Conservation (phyloP, 2,888 invertebrate species). For the Coelinius sp. region DNA sequence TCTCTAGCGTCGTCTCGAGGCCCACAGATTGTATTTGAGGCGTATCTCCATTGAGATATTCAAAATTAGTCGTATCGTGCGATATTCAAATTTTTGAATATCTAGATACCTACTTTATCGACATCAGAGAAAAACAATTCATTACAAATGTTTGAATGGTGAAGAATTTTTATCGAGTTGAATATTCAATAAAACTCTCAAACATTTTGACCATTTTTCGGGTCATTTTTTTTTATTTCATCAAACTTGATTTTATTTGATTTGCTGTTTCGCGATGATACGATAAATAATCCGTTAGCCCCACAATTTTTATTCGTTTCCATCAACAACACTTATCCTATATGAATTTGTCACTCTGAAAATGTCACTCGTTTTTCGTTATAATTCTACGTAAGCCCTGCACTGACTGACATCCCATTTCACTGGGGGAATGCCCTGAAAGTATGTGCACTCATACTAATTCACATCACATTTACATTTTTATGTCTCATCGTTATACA, state of each 20-base stretch:
- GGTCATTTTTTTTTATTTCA: background rate
- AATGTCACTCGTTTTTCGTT: constrained; percentile 42
- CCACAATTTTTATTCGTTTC: constrained; percentile 25
- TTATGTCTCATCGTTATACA: constrained; percentile 43
- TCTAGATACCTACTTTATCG: too few relatives aligned
- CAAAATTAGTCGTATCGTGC: too few relatives aligned
- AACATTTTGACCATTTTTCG: background rate
- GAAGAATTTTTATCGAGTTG: background rate
- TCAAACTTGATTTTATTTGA: background rate
- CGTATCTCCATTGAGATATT: too few relatives aligned
- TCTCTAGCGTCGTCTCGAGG: too few relatives aligned
- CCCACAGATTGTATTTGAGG: too few relatives aligned
- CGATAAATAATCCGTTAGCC: constrained; percentile 8
- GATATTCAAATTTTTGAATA: too few relatives aligned
- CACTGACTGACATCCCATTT: constrained; percentile 48
- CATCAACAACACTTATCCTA: constrained; percentile 28
- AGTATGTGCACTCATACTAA: constrained; percentile 35
- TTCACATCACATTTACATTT: constrained; percentile 42
- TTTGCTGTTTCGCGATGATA: background rate
- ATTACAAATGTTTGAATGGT: too few relatives aligned
- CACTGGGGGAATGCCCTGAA: constrained; percentile 45
- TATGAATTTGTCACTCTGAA: constrained; percentile 49
- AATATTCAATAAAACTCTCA: background rate
- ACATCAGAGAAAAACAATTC: too few relatives aligned
- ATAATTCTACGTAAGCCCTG: constrained; percentile 48